Percentiles rank a stretch among this genome's conserved stretches.
Conservation (phyloP, 2,888 invertebrate genomes). For the Apeira syringaria region DNA sequence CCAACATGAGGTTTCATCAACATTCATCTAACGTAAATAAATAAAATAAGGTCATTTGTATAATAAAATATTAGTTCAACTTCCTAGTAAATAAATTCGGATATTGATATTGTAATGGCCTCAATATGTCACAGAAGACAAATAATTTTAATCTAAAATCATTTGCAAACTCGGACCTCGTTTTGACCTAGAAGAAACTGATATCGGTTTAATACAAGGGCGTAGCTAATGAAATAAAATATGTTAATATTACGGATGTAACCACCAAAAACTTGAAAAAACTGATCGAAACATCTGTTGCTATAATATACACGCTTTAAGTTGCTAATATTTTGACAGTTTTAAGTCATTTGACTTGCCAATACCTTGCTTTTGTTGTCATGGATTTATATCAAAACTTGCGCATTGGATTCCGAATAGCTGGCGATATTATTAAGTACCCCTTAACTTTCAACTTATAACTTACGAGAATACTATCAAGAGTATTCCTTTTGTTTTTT, state of each 20-base stretch:
- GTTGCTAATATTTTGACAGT: too few species aligned
- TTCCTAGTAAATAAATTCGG: conserved; percentile 18
- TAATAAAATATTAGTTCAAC: conserved; percentile 13
- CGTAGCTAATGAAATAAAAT: conserved; percentile 1
- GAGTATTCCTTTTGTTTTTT: too few species aligned
- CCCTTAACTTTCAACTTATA: too few species aligned
- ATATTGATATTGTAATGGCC: conserved; percentile 6
- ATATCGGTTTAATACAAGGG: conserved; percentile 11
- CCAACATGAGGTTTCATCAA: background rate
- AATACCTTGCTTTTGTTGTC: too few species aligned
- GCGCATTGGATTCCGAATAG: too few species aligned
- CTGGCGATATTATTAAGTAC: too few species aligned
- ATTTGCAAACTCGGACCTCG: conserved; percentile 15
- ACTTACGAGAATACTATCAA: too few species aligned
- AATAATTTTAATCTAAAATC: conserved; percentile 2
- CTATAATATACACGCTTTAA: too few species aligned
- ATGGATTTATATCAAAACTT: too few species aligned
- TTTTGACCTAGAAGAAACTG: conserved; percentile 12
- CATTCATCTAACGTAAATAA: background rate
- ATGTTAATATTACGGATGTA: conserved; percentile 11
- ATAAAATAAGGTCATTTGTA: conserved; percentile 15
- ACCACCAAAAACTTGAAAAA: conserved; percentile 3
- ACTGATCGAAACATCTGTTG: too few species aligned
- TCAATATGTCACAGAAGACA: conserved; percentile 6
- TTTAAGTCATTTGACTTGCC: too few species aligned